Evolutionary conservation across 2,113 vertebrate species (phyloP), one percentile per base, ranked within the genome.

Genomic region (Bothrops jararaca): DNA sequence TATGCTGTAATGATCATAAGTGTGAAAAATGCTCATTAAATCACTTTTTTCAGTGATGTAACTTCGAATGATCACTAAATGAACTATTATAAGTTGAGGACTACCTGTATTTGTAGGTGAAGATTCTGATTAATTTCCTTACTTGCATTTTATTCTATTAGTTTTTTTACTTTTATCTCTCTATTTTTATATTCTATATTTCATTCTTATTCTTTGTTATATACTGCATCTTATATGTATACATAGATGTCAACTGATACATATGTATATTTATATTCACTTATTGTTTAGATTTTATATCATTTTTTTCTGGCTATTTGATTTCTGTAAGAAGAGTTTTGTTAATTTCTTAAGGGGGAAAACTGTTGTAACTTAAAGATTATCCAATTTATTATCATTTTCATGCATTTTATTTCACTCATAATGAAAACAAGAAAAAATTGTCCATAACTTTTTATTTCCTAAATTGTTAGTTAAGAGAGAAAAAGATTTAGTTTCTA

Each of bases 391-490:
- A 69, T 34, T 69, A n/a, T n/a, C 12, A 88, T 94, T 92, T 85
- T 45, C 26, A 0, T 89, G 60, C 90, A 94, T 92, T 87, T 48
- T 26, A 57, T 26, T 48, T 64, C 42, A 34, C 48, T n/a, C 60
- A 60, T 52, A 93, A 95, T 94, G 92, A 94, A 95, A 96, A 97
- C 97, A 95, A 89, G 57, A 91, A 60, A 60, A 93, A 94, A 58
- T 94, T 93, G 92, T 85, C 89, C 91, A 96, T 95, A 96, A 94
- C n/a, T 50, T 69, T 96, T 96, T 89, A 42, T 95, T 95, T 91
- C 80, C 12, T 64, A 74, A 53, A 56, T 5, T 50, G 86, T 89
- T 90, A 88, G 89, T 48, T 85, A 90, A 93, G 13, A 48, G 93
- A 69, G 11, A 91, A 95, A 91, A 52, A 93, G 24, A 45, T 10